Conservation (phyloP, 2,888 invertebrate genomes). For the Malachius bipustulatus region DNA sequence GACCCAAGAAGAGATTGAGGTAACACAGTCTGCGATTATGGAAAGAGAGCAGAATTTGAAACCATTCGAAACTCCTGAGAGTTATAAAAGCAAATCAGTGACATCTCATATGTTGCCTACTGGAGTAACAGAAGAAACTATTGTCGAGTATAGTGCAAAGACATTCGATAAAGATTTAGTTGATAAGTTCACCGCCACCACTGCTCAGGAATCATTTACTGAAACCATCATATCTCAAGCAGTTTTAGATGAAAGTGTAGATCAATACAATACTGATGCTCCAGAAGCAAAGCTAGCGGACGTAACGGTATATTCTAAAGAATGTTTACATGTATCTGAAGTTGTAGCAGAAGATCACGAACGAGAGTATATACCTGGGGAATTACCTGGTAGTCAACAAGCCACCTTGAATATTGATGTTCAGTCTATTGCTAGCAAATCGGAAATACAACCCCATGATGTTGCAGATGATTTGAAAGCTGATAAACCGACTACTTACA, state of each 20-base stretch:
- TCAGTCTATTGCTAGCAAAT: constrained; percentile 39
- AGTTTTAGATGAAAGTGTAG: constrained; percentile 43
- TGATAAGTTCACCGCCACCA: constrained; percentile 33
- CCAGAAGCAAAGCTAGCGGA: constrained; percentile 37
- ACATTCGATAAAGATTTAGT: constrained; percentile 21
- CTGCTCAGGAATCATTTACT: constrained; percentile 35
- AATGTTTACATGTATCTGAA: constrained; percentile 41
- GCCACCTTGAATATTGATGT: constrained; percentile 39
- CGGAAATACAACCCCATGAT: constrained; percentile 39
- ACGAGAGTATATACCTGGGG: constrained; percentile 32
- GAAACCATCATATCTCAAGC: constrained; percentile 41
- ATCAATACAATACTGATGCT: constrained; percentile 32
- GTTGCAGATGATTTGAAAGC: constrained; percentile 26
- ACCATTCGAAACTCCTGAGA: constrained; percentile 41
- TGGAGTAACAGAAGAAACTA: constrained; percentile 38
- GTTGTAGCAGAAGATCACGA: constrained; percentile 41
- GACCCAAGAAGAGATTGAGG: constrained; percentile 48
- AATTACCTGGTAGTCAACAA: constrained; percentile 32
- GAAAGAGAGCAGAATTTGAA: constrained; percentile 53
- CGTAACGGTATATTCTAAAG: constrained; percentile 33
- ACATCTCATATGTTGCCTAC: constrained; percentile 42
- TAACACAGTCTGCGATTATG: constrained; percentile 48
- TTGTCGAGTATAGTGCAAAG: constrained; percentile 35
- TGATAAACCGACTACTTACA: constrained; percentile 33
- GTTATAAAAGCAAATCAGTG: constrained; percentile 39